Conservation (phyloP, 2,888 invertebrate genomes). For the Drosophila putrida region DNA sequence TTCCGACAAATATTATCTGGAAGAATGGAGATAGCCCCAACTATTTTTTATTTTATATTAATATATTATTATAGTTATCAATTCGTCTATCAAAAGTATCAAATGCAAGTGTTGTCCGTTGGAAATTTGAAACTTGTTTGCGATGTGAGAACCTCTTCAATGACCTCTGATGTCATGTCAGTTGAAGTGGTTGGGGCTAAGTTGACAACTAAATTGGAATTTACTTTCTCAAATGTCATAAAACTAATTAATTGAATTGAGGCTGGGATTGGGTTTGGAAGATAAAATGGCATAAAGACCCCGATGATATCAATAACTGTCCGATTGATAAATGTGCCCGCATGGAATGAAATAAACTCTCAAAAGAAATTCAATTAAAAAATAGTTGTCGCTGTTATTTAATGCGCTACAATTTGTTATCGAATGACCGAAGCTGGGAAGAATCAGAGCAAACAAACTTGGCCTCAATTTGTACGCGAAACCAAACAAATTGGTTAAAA, state of each 20-base stretch:
- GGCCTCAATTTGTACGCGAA: slow-evolving; percentile 47
- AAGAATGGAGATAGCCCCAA: too few species aligned
- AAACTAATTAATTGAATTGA: slow-evolving; percentile 31
- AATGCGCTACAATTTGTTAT: slow-evolving; percentile 59
- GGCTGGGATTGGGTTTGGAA: not conserved
- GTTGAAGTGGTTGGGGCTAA: slow-evolving; percentile 20
- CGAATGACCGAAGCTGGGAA: slow-evolving; percentile 22
- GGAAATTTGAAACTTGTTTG: slow-evolving; percentile 21
- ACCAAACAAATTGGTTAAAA: slow-evolving; percentile 49
- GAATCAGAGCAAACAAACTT: slow-evolving; percentile 56
- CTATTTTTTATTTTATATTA: too few species aligned
- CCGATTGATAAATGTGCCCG: slow-evolving; percentile 20
- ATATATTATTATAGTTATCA: too few species aligned
- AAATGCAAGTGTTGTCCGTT: slow-evolving; percentile 18
- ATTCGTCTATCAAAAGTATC: slow-evolving; percentile 11
- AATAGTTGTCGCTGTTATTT: slow-evolving; percentile 34
- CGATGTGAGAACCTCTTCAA: slow-evolving; percentile 15
- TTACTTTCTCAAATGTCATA: slow-evolving; percentile 17
- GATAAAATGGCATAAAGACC: not conserved
- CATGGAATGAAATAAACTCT: slow-evolving; percentile 1
- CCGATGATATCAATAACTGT: slow-evolving; percentile 22
- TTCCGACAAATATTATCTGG: too few species aligned
- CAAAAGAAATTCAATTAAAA: slow-evolving; percentile 46
- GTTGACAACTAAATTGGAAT: slow-evolving; percentile 28
- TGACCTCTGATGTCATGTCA: not conserved